A percentile compares a stretch with the other conserved stretches of the same genome.
Conservation (phyloP, 1,140 invertebrate species). For the Pantala flavescens region DNA sequence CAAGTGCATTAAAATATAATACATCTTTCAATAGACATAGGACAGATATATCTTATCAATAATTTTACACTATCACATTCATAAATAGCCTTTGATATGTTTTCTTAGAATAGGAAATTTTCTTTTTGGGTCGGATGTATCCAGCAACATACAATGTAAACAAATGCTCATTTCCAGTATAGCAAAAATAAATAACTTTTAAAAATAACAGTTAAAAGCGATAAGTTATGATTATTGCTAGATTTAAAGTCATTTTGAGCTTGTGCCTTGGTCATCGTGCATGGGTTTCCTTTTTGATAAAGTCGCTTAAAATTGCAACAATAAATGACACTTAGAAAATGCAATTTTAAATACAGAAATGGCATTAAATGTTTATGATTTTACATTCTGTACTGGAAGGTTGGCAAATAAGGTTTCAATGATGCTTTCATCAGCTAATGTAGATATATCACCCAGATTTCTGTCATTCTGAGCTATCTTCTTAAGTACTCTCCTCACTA, state of each 20-base stretch:
- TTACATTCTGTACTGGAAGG: slow-evolving; percentile 35
- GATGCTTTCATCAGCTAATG: slow-evolving; percentile 77
- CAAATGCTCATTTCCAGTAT: too few relatives aligned
- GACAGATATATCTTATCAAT: not conserved
- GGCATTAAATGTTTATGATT: slow-evolving; percentile 30
- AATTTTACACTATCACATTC: not conserved
- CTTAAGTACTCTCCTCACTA: slow-evolving; percentile 87
- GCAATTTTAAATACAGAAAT: slow-evolving; percentile 12
- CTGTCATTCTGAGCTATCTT: slow-evolving; percentile 83
- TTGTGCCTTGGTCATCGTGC: not conserved
- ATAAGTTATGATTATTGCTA: not conserved
- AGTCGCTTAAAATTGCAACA: not conserved
- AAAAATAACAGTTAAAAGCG: not conserved
- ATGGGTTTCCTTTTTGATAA: not conserved
- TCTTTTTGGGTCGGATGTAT: not conserved
- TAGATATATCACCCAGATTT: slow-evolving; percentile 86
- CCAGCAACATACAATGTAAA: too few relatives aligned
- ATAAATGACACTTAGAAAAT: not conserved
- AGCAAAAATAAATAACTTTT: not conserved
- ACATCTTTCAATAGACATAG: not conserved
- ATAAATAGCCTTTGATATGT: not conserved
- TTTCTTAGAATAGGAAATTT: not conserved
- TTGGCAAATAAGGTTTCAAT: slow-evolving; percentile 69
- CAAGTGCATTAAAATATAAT: too few relatives aligned
- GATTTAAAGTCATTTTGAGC: not conserved